These are phyloP conservation scores for Peribatodes rhomboidaria DNA, from an alignment of 2,888 invertebrate species.

Conservation along the genomic window DNA sequence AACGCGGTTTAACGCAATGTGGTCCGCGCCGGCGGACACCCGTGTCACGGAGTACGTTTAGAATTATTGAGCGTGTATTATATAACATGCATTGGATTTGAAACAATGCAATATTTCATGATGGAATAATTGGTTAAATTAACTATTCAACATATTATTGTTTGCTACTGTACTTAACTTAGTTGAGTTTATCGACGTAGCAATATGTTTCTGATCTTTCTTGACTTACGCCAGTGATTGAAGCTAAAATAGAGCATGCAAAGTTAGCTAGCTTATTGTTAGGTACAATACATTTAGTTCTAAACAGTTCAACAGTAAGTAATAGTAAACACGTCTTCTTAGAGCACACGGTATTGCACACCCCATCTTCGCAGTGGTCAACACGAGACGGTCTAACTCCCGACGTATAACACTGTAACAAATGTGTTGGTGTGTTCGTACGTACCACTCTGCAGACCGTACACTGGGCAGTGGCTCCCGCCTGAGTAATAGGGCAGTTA, in stretches of 20 bases:
- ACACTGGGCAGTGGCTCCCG: slow-evolving; percentile 16
- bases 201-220: no score
- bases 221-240: no score
- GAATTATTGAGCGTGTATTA: background rate
- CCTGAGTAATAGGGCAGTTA: slow-evolving; percentile 32
- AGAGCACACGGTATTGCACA: background rate
- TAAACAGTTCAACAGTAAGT: no score
- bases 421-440: slow-evolving; percentile 22
- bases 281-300: no score
- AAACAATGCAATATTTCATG: background rate
- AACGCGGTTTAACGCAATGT: slow-evolving; percentile 10
- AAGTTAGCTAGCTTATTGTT: no score
- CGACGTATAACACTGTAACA: slow-evolving; percentile 24
- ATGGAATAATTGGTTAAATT: background rate
- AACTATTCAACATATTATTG: background rate
- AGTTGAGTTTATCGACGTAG: no score
- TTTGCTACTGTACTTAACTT: background rate
- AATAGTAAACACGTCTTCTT: background rate
- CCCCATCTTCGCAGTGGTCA: background rate
- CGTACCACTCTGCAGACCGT: background rate
- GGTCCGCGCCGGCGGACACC: background rate
- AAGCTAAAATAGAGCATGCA: no score
- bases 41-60: background rate
- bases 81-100: background rate
- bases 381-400: background rate